Evolutionary conservation across 2,113 vertebrate genomes (phyloP).

Genomic region (Gobiocypris rarus): DNA sequence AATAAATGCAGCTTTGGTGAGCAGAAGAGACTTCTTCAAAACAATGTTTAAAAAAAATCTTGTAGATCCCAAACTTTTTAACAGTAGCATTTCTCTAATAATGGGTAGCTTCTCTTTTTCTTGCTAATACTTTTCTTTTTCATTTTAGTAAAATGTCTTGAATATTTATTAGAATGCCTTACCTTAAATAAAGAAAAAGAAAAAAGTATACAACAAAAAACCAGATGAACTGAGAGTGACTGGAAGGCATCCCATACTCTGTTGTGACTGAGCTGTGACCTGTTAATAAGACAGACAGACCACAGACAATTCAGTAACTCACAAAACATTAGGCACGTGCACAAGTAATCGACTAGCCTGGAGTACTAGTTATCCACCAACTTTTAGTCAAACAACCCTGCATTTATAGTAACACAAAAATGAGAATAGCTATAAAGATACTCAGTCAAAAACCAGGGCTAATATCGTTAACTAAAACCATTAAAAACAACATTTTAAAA

Average conservation of each 20-base stretch:
- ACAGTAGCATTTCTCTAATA: not conserved
- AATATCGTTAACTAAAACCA: not conserved
- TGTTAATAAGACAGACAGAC: constrained; percentile 62
- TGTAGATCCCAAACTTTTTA: not conserved
- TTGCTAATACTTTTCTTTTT: not conserved
- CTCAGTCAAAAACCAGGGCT: not conserved
- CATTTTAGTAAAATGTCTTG: not conserved
- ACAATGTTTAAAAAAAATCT: too few species aligned
- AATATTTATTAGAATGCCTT: constrained; percentile 41
- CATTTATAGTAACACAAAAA: not conserved
- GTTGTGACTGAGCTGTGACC: constrained; percentile 84
- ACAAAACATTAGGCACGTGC: not conserved
- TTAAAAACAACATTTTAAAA: not conserved
- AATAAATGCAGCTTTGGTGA: not conserved
- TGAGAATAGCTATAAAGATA: not conserved
- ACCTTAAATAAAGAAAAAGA: constrained; percentile 99
- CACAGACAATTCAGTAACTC: not conserved
- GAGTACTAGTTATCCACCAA: not conserved
- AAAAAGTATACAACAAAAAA: constrained; percentile 99
- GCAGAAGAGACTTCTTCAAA: not conserved
- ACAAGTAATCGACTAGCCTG: not conserved
- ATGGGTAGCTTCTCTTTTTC: not conserved
- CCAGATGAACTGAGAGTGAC: constrained; percentile 98
- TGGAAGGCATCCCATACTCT: constrained; percentile 98
- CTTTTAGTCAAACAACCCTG: not conserved